Evolutionary conservation across 2,797 vertebrate species (phyloP).

Genomic region (Sebastes cheni): DNA sequence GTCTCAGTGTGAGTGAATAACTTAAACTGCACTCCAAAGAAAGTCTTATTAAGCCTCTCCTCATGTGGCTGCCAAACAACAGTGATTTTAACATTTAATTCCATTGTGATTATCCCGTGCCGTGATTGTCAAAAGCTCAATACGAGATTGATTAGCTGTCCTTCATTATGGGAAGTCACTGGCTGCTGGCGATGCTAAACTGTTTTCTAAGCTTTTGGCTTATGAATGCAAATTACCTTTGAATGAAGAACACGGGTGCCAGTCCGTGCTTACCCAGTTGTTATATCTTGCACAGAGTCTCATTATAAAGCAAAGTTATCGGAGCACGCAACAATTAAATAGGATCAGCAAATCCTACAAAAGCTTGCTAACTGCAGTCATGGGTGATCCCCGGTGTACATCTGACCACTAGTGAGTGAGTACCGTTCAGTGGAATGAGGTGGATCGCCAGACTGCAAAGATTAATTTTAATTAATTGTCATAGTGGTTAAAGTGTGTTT

Average conservation of each 20-base stretch:
- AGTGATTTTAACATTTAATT: conserved; percentile 56
- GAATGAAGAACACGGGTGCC: conserved; percentile 21
- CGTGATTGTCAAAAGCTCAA: conserved; percentile 70
- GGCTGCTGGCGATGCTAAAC: conserved; percentile 47
- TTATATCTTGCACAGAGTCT: conserved; percentile 34
- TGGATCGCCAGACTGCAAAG: conserved; percentile 11
- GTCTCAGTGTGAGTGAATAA: conserved; percentile 51
- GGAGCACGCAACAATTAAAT: conserved; percentile 57
- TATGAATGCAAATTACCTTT: conserved; percentile 52
- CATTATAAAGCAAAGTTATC: conserved; percentile 52
- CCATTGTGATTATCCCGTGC: conserved; percentile 61
- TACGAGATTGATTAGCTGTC: conserved; percentile 72
- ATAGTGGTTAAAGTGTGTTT: conserved; percentile 12
- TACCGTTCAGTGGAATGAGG: neutral
- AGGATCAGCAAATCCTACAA: conserved; percentile 52
- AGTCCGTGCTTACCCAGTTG: conserved; percentile 25
- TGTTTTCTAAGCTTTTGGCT: conserved; percentile 47
- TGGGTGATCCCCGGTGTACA: conserved; percentile 31
- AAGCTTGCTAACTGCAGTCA: conserved; percentile 30
- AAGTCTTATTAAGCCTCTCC: conserved; percentile 54
- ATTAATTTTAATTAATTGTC: conserved; percentile 43
- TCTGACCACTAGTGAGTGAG: conserved; percentile 42
- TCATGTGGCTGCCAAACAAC: conserved; percentile 51
- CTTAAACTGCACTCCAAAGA: conserved; percentile 39
- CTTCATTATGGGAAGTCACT: conserved; percentile 59